phyloP scores from a whole-genome alignment of 30 jellyfish, hydroid and myxozoan species.

The Hydractinia echinata region DNA sequence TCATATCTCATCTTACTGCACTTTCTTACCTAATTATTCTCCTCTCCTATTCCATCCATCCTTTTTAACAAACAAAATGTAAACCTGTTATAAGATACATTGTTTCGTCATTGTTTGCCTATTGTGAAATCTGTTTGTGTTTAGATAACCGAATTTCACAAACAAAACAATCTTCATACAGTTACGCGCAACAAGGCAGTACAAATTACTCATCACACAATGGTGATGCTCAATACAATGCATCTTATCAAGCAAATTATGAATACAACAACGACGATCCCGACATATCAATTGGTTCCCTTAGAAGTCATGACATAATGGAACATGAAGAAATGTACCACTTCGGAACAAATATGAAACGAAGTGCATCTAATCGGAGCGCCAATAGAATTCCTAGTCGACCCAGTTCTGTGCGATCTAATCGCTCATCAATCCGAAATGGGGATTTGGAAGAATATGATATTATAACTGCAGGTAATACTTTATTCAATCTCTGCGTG shows the following conservation, averaged over 20 bases:
- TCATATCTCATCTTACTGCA: no score
- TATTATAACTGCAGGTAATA: slow-evolving; percentile 1
- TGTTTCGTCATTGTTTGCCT: no score
- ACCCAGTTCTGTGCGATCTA: slow-evolving; percentile 11
- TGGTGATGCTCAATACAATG: background rate
- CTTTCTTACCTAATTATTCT: no score
- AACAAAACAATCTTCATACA: background rate
- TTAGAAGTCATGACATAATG: slow-evolving; percentile 7
- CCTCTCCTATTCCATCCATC: no score
- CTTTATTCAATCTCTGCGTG: no score
- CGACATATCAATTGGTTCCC: background rate
- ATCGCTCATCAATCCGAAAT: slow-evolving; percentile 2
- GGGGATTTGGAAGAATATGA: slow-evolving; percentile 12
- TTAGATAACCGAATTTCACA: background rate
- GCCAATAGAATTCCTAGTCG: slow-evolving; percentile 11
- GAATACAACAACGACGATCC: slow-evolving; percentile 1
- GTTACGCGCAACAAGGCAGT: background rate
- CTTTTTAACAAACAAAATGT: no score
- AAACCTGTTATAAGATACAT: no score
- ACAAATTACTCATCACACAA: slow-evolving; percentile 4
- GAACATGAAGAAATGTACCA: background rate
- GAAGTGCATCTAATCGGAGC: background rate
- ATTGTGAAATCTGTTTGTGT: no score
- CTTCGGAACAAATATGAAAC: background rate
- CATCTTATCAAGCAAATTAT: background rate